These are phyloP conservation scores for Theropithecus gelada DNA, from an alignment of 2,113 vertebrate genomes.

Conservation along the genomic window DNA sequence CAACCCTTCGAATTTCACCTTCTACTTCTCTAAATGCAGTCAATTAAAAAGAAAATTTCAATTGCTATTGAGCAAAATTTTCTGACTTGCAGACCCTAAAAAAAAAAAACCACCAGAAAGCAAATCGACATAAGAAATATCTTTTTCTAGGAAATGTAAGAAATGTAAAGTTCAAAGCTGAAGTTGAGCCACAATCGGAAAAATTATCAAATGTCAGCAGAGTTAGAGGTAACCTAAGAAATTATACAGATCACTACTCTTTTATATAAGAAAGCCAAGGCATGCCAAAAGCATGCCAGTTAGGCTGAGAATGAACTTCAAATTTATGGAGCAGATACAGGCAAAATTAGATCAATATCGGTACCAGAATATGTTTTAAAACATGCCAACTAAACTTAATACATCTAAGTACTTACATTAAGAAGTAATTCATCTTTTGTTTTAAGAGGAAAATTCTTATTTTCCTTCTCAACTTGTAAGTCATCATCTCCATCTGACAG, in stretches of 20 bases:
- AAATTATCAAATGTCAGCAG: not conserved
- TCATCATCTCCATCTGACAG: constrained; percentile 82
- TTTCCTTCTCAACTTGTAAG: constrained; percentile 75
- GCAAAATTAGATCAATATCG: not conserved
- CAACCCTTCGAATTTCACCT: not conserved
- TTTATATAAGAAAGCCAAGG: not conserved
- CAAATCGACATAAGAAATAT: not conserved
- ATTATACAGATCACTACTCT: not conserved
- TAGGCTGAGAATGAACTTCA: not conserved
- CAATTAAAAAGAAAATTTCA: not conserved
- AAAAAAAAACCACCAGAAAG: not conserved
- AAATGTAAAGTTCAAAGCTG: not conserved
- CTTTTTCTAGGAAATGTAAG: not conserved
- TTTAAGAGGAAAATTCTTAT: constrained; percentile 73
- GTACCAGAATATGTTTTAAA: not conserved
- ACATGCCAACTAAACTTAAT: not conserved
- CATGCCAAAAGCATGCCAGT: not conserved
- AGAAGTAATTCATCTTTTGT: constrained; percentile 84
- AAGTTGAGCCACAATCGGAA: not conserved
- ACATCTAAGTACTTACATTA: constrained; percentile 81
- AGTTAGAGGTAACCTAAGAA: not conserved
- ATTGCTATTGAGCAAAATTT: not conserved
- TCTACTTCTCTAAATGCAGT: constrained; percentile 24
- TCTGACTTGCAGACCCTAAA: not conserved
- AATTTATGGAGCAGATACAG: not conserved